Conservation (phyloP, 2,888 invertebrate species). For the Dasypogon diadema region DNA sequence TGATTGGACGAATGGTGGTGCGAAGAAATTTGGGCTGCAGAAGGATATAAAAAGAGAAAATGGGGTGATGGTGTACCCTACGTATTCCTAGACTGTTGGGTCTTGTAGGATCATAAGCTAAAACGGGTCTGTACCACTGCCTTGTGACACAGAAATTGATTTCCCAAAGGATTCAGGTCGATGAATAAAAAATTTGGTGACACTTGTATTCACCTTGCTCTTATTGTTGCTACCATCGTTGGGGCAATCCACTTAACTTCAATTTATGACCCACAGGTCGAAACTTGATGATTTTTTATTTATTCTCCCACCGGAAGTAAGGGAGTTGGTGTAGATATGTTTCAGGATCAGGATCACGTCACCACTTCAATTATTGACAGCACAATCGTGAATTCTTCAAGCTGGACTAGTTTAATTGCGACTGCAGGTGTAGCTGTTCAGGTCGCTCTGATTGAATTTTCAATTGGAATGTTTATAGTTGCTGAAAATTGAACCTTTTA, state of each 20-base stretch:
- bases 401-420: constrained; percentile 29
- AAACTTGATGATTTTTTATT: constrained; percentile 48
- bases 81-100: neutral
- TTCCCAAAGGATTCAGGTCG: constrained; percentile 55
- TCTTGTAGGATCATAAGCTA: constrained; percentile 27
- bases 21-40: constrained; percentile 19
- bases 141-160: constrained; percentile 55
- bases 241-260: constrained; percentile 43
- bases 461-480: constrained; percentile 36
- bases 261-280: constrained; percentile 44
- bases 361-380: constrained; percentile 49
- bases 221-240: constrained; percentile 40
- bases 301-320: neutral
- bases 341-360: constrained; percentile 34
- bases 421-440: neutral
- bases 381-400: constrained; percentile 17
- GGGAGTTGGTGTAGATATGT: neutral
- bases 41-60: constrained; percentile 17
- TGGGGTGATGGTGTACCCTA: neutral
- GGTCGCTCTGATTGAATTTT: constrained; percentile 33
- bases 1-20: constrained; percentile 24
- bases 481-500: constrained; percentile 3
- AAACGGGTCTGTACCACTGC: constrained; percentile 27
- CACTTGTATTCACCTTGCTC: constrained; percentile 48
- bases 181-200: constrained; percentile 56